Evolutionary conservation across 2,888 invertebrate species (phyloP), one percentile per base, ranked within the genome.

Genomic region (Monochamus alternatus): DNA sequence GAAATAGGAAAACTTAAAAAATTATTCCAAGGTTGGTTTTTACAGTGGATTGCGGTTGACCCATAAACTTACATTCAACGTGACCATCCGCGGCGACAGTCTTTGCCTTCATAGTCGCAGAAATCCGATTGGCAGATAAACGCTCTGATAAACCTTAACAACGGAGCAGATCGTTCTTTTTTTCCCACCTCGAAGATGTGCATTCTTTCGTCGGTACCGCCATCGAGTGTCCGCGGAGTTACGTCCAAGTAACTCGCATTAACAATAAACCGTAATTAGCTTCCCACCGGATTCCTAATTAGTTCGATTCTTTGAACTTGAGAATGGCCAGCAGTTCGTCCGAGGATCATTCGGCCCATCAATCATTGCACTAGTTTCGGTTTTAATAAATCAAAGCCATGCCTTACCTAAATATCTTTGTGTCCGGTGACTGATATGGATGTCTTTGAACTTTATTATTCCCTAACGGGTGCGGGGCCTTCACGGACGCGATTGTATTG

Each of bases 191-290:
- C n/a, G 14, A 22, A 55, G 14, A 14, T 1, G 3, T 55, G 14
- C 55, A 55, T 55, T 55, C 55, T 22, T 55, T 55, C 14, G 55
- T 14, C 55, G 14, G 55, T 4, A n/a, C 10, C 55, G 14, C 14
- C 55, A 7, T n/a, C 55, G 22, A 22, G 14, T 7, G n/a, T 55
- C n/a, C 55, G n/a, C 1, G 22, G n/a, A 55, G 55, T 55, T 55
- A 14, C 55, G 14, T 14, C 55, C 5, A 55, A 55, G 55, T 55
- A 55, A 55, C 55, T n/a, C 55, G 55, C 55, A 55, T 55, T 55
- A 55, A 55, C 55, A 55, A 55, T 55, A 55, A 55, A 55, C 55
- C n/a, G 55, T 55, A 55, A 55, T 55, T 55, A 55, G 55, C 55
- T 55, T 55, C 55, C 55, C 55, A 55, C 55, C 55, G 10, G 55